Evolutionary conservation across 1,140 invertebrate species (phyloP).

Genomic region (Glomeris maerens): DNA sequence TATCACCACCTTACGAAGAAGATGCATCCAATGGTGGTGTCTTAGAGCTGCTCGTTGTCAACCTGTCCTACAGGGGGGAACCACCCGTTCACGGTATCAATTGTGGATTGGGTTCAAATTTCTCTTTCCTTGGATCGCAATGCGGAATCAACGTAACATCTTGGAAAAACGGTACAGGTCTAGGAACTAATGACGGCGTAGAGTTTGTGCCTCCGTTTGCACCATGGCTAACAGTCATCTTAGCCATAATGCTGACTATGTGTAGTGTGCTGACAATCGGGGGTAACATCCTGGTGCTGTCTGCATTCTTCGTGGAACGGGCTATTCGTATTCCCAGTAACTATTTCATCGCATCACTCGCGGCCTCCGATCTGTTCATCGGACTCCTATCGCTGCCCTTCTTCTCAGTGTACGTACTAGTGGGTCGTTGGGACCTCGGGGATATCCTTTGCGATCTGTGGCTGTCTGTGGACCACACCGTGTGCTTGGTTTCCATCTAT

Average conservation of each 20-base stretch:
- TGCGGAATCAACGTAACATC: too few relatives aligned
- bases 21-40: too few relatives aligned
- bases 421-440: conserved; percentile 93
- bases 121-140: too few relatives aligned
- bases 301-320: conserved; percentile 92
- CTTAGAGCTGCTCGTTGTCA: too few relatives aligned
- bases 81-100: too few relatives aligned
- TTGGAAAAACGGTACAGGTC: too few relatives aligned
- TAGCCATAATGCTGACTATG: conserved; percentile 72
- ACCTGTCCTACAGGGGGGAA: too few relatives aligned
- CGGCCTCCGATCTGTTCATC: conserved; percentile 95
- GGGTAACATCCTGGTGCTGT: conserved; percentile 90
- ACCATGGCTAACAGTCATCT: conserved; percentile 78
- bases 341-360: conserved; percentile 97
- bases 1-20: too few relatives aligned
- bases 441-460: conserved; percentile 93
- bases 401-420: conserved; percentile 89
- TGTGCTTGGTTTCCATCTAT: conserved; percentile 97
- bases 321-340: conserved; percentile 96
- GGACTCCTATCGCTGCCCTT: conserved; percentile 92
- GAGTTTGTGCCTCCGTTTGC: conserved; percentile 52
- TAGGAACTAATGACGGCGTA: too few relatives aligned
- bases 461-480: conserved; percentile 97
- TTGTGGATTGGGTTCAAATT: too few relatives aligned
- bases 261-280: conserved; percentile 84